phyloP scores from a whole-genome alignment of 30 jellyfish, hydroid and myxozoan genomes.

The Phacellophora camtschatica region DNA sequence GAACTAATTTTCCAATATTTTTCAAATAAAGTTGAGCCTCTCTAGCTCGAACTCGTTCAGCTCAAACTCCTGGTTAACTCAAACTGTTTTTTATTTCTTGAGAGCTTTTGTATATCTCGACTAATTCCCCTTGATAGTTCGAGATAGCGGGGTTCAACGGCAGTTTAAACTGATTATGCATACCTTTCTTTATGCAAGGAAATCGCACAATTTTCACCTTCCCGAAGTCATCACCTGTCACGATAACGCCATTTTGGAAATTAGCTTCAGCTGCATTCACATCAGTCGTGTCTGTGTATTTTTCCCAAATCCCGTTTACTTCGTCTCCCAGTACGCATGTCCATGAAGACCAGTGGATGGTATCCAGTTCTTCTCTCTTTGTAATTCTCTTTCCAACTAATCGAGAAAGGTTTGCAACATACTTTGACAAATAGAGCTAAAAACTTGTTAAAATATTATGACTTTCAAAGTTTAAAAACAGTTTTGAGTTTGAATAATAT shows the following conservation, averaged over 20 bases:
- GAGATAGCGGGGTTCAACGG: too few relatives aligned
- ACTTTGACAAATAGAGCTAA: too few relatives aligned
- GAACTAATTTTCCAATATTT: too few relatives aligned
- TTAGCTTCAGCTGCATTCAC: slow-evolving; percentile 90
- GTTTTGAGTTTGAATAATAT: too few relatives aligned
- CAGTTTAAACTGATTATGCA: neutral
- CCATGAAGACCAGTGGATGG: slow-evolving; percentile 91
- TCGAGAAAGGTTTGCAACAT: neutral
- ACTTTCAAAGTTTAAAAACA: too few relatives aligned
- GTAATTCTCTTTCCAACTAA: slow-evolving; percentile 76
- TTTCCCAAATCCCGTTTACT: slow-evolving; percentile 96
- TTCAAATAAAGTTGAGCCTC: too few relatives aligned
- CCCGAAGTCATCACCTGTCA: slow-evolving; percentile 93
- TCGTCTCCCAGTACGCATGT: slow-evolving; percentile 89
- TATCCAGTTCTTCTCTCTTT: slow-evolving; percentile 73
- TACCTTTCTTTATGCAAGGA: slow-evolving; percentile 92
- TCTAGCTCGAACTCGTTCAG: too few relatives aligned
- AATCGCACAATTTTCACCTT: slow-evolving; percentile 74
- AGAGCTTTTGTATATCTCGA: too few relatives aligned
- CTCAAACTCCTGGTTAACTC: too few relatives aligned
- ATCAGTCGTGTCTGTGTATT: slow-evolving; percentile 84
- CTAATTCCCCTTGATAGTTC: too few relatives aligned
- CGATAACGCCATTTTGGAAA: slow-evolving; percentile 82
- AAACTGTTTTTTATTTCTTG: too few relatives aligned
- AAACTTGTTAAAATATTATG: too few relatives aligned